Evolutionary conservation across 2,888 invertebrate species (phyloP).

Genomic region (Torymus auratus): DNA sequence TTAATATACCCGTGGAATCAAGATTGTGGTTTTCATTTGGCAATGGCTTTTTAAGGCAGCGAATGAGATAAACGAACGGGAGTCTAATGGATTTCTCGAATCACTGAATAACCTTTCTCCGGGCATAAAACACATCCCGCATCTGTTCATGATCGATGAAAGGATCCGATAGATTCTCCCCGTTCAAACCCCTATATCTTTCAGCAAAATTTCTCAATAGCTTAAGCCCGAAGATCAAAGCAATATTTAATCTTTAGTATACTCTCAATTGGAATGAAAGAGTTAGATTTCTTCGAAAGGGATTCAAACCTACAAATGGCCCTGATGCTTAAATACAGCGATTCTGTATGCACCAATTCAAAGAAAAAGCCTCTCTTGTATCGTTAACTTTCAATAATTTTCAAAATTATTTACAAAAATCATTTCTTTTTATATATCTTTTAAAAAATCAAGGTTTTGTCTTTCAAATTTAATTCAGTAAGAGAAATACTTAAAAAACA

Average conservation of each 20-base stretch:
- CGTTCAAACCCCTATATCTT: slow-evolving; percentile 37
- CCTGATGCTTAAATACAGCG: not conserved
- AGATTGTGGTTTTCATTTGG: slow-evolving; percentile 22
- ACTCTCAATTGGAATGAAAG: slow-evolving; percentile 32
- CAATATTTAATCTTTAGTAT: slow-evolving; percentile 48
- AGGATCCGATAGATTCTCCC: slow-evolving; percentile 34
- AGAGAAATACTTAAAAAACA: no score
- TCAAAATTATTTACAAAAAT: no score
- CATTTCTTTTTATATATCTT: no score
- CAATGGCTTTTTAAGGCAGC: slow-evolving; percentile 35
- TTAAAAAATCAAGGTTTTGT: no score
- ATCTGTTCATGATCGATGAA: slow-evolving; percentile 49
- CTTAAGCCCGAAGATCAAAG: slow-evolving; percentile 51
- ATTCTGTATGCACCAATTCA: not conserved
- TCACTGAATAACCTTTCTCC: slow-evolving; percentile 43
- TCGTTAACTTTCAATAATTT: no score
- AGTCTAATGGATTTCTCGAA: slow-evolving; percentile 55
- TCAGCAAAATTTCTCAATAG: slow-evolving; percentile 46
- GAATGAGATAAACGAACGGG: slow-evolving; percentile 38
- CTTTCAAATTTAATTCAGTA: no score
- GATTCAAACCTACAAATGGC: slow-evolving; percentile 3
- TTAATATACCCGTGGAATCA: slow-evolving; percentile 17
- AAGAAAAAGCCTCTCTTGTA: not conserved
- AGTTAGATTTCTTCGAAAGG: slow-evolving; percentile 23
- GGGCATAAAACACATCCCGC: slow-evolving; percentile 43